Evolutionary conservation across 1,140 invertebrate species (phyloP).

Genomic region (Drosophila bocqueti): DNA sequence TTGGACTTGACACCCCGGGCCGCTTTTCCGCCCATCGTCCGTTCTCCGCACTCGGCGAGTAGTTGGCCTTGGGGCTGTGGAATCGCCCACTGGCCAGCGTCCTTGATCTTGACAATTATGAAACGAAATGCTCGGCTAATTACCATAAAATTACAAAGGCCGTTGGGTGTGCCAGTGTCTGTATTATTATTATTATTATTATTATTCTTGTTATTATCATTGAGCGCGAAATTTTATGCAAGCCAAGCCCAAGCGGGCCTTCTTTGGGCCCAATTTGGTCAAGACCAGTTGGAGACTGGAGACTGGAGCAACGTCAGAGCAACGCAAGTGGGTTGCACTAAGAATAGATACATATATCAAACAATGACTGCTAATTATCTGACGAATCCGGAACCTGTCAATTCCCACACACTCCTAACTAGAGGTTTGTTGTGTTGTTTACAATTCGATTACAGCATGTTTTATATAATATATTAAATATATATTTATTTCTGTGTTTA

Average conservation of each 20-base stretch:
- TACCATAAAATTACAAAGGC: constrained; percentile 73
- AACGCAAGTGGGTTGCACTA: constrained; percentile 8
- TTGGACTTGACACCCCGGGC: constrained; percentile 33
- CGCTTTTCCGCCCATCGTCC: constrained; percentile 14
- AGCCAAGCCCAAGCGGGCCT: constrained; percentile 36
- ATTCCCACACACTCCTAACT: not conserved
- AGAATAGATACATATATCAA: not conserved
- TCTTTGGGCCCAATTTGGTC: constrained; percentile 50
- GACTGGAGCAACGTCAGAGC: constrained; percentile 25
- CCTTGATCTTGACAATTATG: constrained; percentile 78
- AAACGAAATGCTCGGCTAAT: constrained; percentile 64
- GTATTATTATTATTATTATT: constrained; percentile 13
- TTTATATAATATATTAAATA: not conserved
- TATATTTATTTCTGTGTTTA: not conserved
- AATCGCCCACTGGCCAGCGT: constrained; percentile 47
- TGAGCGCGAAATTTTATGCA: constrained; percentile 58
- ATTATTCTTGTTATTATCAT: not conserved
- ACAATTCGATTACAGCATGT: constrained; percentile 10
- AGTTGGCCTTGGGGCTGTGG: constrained; percentile 19
- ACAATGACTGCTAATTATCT: constrained; percentile 25
- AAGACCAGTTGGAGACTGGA: constrained; percentile 43
- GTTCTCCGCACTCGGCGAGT: not conserved
- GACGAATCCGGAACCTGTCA: constrained; percentile 1
- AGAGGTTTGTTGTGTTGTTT: constrained; percentile 10
- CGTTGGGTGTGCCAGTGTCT: constrained; percentile 23